Conservation (phyloP, 35 echinoderm and acorn worm genomes). For the Acanthaster planci region DNA sequence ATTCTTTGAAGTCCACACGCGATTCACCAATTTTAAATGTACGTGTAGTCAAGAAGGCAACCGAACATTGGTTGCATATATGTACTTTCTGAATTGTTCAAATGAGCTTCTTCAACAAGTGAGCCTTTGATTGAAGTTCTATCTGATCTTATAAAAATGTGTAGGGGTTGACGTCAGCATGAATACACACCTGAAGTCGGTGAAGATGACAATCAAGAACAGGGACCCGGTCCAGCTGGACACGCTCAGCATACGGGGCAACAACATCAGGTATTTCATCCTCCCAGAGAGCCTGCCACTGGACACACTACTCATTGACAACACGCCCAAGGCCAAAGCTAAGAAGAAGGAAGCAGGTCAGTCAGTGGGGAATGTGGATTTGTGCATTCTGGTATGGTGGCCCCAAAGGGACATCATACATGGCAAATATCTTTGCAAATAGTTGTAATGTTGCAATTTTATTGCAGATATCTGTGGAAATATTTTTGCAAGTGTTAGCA, state of each 20-base stretch:
- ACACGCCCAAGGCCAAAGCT: constrained; percentile 86
- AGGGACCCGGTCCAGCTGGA: constrained; percentile 86
- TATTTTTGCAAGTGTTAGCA: not conserved
- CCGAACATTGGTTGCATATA: no score
- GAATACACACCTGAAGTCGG: constrained; percentile 93
- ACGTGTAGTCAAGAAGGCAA: no score
- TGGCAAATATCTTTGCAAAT: not conserved
- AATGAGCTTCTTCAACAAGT: no score
- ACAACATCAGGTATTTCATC: constrained; percentile 99
- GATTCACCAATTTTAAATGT: no score
- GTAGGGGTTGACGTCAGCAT: constrained; percentile 97
- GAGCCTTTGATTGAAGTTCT: no score
- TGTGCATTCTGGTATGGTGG: not conserved
- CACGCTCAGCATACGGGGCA: constrained; percentile 88
- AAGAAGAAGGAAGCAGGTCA: constrained; percentile 94
- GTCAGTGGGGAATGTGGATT: constrained; percentile 12
- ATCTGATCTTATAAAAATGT: not conserved
- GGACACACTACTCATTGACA: constrained; percentile 89
- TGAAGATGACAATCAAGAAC: constrained; percentile 97
- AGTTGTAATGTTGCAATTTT: not conserved
- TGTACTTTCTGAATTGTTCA: no score
- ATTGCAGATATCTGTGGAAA: not conserved
- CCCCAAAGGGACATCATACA: not conserved
- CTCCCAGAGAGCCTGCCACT: constrained; percentile 94
- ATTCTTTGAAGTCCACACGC: no score